These are phyloP conservation scores for Phaetusa simplex DNA, from an alignment of 2,113 vertebrate genomes.

Conservation along the genomic window DNA sequence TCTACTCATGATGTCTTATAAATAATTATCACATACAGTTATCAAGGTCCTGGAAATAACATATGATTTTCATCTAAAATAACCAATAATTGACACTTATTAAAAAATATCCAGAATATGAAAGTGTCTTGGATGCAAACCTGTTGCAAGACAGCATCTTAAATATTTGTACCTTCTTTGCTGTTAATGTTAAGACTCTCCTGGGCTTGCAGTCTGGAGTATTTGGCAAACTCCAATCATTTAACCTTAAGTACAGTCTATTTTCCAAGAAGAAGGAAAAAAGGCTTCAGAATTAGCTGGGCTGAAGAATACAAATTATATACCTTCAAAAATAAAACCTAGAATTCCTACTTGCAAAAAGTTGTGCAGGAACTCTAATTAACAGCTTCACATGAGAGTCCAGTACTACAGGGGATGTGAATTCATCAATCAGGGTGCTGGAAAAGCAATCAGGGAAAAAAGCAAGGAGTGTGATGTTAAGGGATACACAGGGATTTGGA, in stretches of 20 bases:
- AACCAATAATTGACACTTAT: slow-evolving; percentile 18
- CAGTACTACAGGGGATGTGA: background rate
- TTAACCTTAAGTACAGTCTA: background rate
- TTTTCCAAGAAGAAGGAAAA: background rate
- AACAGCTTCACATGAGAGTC: background rate
- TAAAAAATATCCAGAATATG: slow-evolving; percentile 3
- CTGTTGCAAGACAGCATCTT: slow-evolving; percentile 10
- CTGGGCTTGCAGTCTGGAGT: background rate
- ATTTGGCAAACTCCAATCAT: slow-evolving; percentile 2
- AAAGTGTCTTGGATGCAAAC: slow-evolving; percentile 4
- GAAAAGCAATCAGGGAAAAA: background rate
- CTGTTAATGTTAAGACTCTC: background rate
- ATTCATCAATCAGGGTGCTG: background rate
- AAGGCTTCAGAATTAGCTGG: background rate
- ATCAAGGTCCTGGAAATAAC: slow-evolving; percentile 45
- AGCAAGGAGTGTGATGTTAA: background rate
- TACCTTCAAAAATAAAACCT: background rate
- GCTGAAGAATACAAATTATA: background rate
- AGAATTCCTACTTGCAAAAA: background rate
- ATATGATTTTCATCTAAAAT: slow-evolving; percentile 42
- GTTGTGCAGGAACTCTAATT: slow-evolving; percentile 2
- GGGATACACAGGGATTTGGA: slow-evolving; percentile 2
- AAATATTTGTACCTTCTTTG: slow-evolving; percentile 25
- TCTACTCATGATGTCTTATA: background rate
- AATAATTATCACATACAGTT: slow-evolving; percentile 35